These are phyloP conservation scores for Pseudomyrmex dendroicus DNA, from an alignment of 1,140 invertebrate genomes.

Conservation along the genomic window DNA sequence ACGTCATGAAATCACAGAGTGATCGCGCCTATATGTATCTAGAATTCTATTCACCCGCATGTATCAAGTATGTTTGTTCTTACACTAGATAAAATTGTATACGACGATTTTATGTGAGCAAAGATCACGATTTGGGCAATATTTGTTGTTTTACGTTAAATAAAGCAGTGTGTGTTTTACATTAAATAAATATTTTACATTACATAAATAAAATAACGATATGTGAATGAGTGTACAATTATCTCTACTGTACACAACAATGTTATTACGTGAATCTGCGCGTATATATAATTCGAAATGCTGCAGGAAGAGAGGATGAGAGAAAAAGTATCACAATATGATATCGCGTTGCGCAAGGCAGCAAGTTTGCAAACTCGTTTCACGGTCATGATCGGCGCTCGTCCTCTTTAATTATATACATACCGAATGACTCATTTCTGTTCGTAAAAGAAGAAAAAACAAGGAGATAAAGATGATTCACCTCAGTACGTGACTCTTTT, in stretches of 20 bases:
- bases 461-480: conserved; percentile 41
- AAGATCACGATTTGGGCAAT: too few species aligned
- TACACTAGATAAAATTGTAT: not conserved
- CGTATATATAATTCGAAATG: not conserved
- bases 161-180: too few species aligned
- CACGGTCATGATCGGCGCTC: conserved; percentile 51
- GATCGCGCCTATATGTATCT: too few species aligned
- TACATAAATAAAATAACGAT: too few species aligned
- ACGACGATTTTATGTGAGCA: too few species aligned
- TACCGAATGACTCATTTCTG: conserved; percentile 34
- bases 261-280: conserved; percentile 1
- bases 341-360: conserved; percentile 28
- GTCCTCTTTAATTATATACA: conserved; percentile 35
- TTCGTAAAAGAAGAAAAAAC: not conserved
- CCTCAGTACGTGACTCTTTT: not conserved
- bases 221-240: too few species aligned
- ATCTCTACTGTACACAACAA: too few species aligned
- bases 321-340: conserved; percentile 20
- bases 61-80: not conserved
- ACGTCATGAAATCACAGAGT: not conserved
- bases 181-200: too few species aligned
- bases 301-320: conserved; percentile 7
- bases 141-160: too few species aligned
- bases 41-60: not conserved
- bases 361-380: conserved; percentile 21